These are phyloP conservation scores for Oscheius sp. DNA, from an alignment of 2,888 invertebrate species.

Conservation along the genomic window DNA sequence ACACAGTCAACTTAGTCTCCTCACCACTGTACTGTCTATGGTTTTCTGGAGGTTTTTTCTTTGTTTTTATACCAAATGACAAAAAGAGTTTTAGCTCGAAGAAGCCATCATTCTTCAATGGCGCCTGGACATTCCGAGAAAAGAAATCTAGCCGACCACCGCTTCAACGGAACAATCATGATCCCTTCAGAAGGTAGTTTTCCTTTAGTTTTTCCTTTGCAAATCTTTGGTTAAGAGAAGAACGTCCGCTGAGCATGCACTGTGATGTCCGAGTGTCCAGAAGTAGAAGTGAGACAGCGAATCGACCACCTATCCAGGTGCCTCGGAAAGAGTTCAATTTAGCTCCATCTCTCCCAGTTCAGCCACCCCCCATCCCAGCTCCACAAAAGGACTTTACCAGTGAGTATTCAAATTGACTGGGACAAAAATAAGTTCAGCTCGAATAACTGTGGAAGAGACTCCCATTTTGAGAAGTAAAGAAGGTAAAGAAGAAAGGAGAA, in stretches of 20 bases:
- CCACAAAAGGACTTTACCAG: slow-evolving; percentile 19
- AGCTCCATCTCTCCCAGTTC: slow-evolving; percentile 39
- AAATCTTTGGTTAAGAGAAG: slow-evolving; percentile 35
- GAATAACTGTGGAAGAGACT: slow-evolving; percentile 46
- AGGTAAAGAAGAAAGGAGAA: slow-evolving; percentile 39
- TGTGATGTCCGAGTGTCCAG: slow-evolving; percentile 40
- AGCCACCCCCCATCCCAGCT: slow-evolving; percentile 17
- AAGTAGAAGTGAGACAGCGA: slow-evolving; percentile 39
- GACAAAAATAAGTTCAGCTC: slow-evolving; percentile 40
- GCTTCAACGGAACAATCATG: slow-evolving; percentile 8
- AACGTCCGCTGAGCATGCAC: slow-evolving; percentile 55
- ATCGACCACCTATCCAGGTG: slow-evolving; percentile 34
- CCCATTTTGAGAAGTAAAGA: slow-evolving; percentile 38
- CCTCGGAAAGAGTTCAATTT: slow-evolving; percentile 39
- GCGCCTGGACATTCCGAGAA: slow-evolving; percentile 60
- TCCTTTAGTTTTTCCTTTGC: not conserved
- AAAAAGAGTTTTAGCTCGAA: slow-evolving; percentile 43
- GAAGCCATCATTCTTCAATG: slow-evolving; percentile 56
- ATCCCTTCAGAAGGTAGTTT: slow-evolving; percentile 12
- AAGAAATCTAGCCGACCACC: slow-evolving; percentile 41
- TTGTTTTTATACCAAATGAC: not conserved
- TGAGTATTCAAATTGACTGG: not conserved
- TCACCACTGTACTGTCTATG: not conserved
- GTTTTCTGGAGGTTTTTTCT: slow-evolving; percentile 1
- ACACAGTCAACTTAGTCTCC: slow-evolving; percentile 16